Percentiles rank a stretch among this genome's conserved stretches.
Evolutionary conservation across 2,888 invertebrate genomes (phyloP).

Genomic region (Boloria euphrosyne): DNA sequence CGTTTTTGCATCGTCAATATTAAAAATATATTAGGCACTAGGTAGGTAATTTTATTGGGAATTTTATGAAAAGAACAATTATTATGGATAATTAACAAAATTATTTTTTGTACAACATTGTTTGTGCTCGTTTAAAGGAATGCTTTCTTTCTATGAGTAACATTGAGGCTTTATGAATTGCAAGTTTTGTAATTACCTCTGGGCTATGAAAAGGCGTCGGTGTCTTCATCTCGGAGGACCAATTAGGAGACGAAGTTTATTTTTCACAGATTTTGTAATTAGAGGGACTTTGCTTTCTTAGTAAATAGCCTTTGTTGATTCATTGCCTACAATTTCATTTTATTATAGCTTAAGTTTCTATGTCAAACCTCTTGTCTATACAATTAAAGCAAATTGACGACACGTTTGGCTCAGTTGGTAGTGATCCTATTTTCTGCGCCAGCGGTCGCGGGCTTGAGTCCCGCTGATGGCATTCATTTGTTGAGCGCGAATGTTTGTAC

Average conservation of each 20-base stretch:
- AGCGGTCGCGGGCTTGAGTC: too few species aligned
- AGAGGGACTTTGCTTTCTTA: slow-evolving; percentile 23
- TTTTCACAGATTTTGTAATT: slow-evolving; percentile 31
- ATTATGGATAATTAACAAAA: neutral
- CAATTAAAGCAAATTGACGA: too few species aligned
- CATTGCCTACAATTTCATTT: slow-evolving; percentile 8
- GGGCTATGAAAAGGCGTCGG: slow-evolving; percentile 19
- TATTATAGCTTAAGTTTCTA: neutral
- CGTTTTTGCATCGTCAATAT: too few species aligned
- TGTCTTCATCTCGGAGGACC: slow-evolving; percentile 22
- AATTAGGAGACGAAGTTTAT: slow-evolving; percentile 26
- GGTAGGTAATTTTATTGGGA: neutral
- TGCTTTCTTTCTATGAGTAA: neutral
- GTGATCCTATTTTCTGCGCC: too few species aligned
- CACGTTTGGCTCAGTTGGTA: too few species aligned
- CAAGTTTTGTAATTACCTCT: slow-evolving; percentile 23
- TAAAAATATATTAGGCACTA: too few species aligned
- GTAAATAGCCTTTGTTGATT: slow-evolving; percentile 4
- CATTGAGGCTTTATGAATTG: slow-evolving; percentile 14
- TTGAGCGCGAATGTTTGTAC: too few species aligned
- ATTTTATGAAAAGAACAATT: too few species aligned
- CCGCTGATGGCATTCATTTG: too few species aligned
- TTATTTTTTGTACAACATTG: neutral
- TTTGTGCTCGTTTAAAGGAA: neutral
- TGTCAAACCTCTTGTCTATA: too few species aligned